A percentile compares a stretch with the other conserved stretches of the same genome.
Evolutionary conservation across 2,797 vertebrate species (phyloP).

Genomic region (Esox lucius): DNA sequence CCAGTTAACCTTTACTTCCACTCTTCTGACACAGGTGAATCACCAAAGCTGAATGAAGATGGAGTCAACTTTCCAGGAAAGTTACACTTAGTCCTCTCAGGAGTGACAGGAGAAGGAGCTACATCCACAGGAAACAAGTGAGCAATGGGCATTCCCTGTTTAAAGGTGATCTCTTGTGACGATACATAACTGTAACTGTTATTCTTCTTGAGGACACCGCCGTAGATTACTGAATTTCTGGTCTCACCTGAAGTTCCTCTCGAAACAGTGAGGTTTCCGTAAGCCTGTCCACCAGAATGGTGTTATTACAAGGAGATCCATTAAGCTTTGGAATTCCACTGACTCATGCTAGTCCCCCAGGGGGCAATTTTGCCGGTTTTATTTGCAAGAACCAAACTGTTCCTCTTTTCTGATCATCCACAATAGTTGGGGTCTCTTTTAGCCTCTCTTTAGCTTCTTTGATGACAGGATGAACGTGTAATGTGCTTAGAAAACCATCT

Average conservation of each 20-base stretch:
- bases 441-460: constrained; percentile 3
- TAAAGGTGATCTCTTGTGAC: too few species aligned
- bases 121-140: background rate
- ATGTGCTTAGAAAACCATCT: constrained; percentile 22
- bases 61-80: background rate
- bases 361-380: too few species aligned
- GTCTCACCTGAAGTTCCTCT: too few species aligned
- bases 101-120: constrained; percentile 10
- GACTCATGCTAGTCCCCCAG: too few species aligned
- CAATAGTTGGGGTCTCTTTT: background rate
- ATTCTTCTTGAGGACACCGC: background rate
- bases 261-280: too few species aligned
- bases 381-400: too few species aligned
- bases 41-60: constrained; percentile 14
- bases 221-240: too few species aligned
- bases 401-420: background rate
- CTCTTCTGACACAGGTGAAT: constrained; percentile 7
- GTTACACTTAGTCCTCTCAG: background rate
- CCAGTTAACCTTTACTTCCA: background rate
- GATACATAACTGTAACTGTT: too few species aligned
- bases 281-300: too few species aligned
- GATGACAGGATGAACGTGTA: constrained; percentile 22
- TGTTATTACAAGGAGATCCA: too few species aligned
- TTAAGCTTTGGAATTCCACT: too few species aligned
- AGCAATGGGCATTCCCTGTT: too few species aligned